Evolutionary conservation across 2,113 vertebrate genomes (phyloP).

Genomic region (Ramphastos sulfuratus): DNA sequence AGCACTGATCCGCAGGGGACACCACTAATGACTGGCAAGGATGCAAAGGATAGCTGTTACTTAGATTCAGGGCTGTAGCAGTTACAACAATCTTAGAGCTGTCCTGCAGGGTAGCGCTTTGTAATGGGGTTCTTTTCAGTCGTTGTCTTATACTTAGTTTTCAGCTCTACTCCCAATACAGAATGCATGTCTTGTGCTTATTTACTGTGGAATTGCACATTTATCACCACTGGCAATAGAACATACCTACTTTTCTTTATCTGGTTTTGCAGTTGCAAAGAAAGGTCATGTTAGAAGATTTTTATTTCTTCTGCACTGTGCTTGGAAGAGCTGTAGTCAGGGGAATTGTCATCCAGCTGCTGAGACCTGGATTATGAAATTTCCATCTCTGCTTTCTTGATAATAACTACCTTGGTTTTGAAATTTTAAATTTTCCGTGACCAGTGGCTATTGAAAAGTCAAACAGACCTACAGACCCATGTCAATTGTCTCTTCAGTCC

Average conservation of each 20-base stretch:
- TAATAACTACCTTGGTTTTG: background rate
- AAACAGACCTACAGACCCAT: background rate
- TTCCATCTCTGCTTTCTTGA: background rate
- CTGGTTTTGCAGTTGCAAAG: background rate
- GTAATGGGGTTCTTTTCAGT: background rate
- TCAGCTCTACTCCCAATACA: background rate
- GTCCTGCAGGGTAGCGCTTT: background rate
- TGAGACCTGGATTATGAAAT: background rate
- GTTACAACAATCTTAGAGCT: background rate
- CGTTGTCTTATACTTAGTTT: background rate
- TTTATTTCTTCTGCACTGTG: background rate
- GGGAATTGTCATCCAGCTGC: background rate
- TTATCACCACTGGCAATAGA: background rate
- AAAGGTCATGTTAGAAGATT: background rate
- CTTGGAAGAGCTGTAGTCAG: background rate
- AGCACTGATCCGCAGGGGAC: too few species aligned
- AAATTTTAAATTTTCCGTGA: background rate
- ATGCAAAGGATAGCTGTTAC: background rate
- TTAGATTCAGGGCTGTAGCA: background rate
- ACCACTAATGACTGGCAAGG: too few species aligned
- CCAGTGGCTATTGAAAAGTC: background rate
- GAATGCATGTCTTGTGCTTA: rapidly evolving
- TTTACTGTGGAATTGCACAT: background rate
- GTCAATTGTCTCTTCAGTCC: background rate
- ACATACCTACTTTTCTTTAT: background rate